Conservation (phyloP, 2,888 invertebrate genomes). For the Empis livida region DNA sequence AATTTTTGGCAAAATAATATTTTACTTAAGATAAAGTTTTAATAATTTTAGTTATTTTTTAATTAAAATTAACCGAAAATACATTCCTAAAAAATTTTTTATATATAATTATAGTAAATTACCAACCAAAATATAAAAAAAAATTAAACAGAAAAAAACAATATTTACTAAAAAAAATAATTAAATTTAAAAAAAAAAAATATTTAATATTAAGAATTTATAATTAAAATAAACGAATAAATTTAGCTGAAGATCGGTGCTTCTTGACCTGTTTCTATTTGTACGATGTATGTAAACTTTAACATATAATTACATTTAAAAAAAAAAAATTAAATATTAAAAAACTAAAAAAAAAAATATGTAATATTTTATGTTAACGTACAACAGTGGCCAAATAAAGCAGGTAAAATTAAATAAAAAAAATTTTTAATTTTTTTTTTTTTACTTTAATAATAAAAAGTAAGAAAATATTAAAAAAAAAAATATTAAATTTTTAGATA, state of each 20-base stretch:
- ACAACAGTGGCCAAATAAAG: constrained; percentile 24
- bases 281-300: constrained; percentile 26
- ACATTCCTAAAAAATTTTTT: too few relatives aligned
- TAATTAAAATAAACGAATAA: constrained; percentile 19
- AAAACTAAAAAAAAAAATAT: too few relatives aligned
- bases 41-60: too few relatives aligned
- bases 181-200: constrained; percentile 1
- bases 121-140: background rate
- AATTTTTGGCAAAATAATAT: too few relatives aligned
- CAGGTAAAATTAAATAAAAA: constrained; percentile 19
- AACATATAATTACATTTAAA: background rate
- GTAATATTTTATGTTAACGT: constrained; percentile 17
- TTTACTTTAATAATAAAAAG: background rate
- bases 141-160: background rate
- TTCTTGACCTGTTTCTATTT: constrained; percentile 37
- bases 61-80: too few relatives aligned
- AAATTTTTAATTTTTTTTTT: too few relatives aligned
- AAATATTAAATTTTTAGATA: too few relatives aligned
- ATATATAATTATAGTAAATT: too few relatives aligned
- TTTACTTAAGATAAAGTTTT: too few relatives aligned
- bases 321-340: background rate
- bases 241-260: constrained; percentile 39
- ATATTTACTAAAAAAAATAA: constrained; percentile 2
- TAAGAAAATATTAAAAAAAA: too few relatives aligned
- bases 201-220: constrained; percentile 13